Evolutionary conservation across 92 coral and sea anemone species (phyloP).

Genomic region (Porites divaricata): DNA sequence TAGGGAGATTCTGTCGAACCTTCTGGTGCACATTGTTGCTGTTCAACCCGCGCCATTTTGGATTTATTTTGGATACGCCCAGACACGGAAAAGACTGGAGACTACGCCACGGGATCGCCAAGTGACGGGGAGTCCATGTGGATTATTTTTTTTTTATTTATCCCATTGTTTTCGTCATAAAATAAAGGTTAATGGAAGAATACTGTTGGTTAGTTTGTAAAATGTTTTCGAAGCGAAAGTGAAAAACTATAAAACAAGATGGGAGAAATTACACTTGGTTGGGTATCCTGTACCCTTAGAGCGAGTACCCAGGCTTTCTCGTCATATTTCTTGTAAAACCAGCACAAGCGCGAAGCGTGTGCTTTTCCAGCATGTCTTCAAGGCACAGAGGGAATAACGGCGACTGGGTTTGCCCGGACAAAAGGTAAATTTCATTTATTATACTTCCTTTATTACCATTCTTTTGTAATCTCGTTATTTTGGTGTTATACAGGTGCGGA

Average conservation of each 20-base stretch:
- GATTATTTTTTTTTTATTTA: not conserved
- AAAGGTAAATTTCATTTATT: slow-evolving; percentile 55
- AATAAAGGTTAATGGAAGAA: no score
- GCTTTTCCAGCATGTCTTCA: slow-evolving; percentile 36
- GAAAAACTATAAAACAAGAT: no score
- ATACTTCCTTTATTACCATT: not conserved
- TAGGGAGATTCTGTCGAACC: slow-evolving; percentile 48
- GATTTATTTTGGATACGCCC: slow-evolving; percentile 39
- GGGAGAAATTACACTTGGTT: not conserved
- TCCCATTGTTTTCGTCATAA: no score
- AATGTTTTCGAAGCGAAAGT: not conserved
- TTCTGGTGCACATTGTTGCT: slow-evolving; percentile 69
- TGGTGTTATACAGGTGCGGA: slow-evolving; percentile 78
- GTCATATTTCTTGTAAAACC: not conserved
- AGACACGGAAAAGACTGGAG: slow-evolving; percentile 13
- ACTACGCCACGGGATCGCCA: not conserved
- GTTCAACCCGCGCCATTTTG: slow-evolving; percentile 87
- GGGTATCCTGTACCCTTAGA: not conserved
- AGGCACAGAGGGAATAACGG: slow-evolving; percentile 85
- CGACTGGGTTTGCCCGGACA: slow-evolving; percentile 96
- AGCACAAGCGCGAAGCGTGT: not conserved
- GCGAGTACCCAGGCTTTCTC: slow-evolving; percentile 17
- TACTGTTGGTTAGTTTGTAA: no score
- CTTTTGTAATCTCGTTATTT: slow-evolving; percentile 4
- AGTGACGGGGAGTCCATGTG: not conserved